These are phyloP conservation scores for Branchellion lobata DNA, from an alignment of 2,888 invertebrate genomes.

Conservation along the genomic window DNA sequence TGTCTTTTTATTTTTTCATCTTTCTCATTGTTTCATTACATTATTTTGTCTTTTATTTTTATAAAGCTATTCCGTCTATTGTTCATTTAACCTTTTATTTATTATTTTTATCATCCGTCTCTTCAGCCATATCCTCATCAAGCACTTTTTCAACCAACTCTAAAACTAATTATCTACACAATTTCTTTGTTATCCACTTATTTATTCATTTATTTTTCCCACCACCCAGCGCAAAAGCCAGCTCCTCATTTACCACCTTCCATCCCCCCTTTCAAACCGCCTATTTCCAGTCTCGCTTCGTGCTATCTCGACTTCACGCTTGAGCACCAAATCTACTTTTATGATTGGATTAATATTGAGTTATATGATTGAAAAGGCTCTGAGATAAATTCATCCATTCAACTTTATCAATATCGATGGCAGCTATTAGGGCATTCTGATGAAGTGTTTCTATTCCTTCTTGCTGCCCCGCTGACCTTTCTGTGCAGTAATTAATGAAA, in stretches of 20 bases:
- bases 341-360: background rate
- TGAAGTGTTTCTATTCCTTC: no score
- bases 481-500: no score
- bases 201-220: no score
- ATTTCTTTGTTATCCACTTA: no score
- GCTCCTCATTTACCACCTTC: no score
- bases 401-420: no score
- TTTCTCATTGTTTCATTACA: no score
- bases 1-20: no score
- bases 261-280: background rate
- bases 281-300: background rate
- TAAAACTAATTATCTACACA: background rate
- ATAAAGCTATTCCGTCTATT: background rate
- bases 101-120: background rate
- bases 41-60: background rate
- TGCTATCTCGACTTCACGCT: slow-evolving; percentile 12
- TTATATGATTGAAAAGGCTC: background rate
- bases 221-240: no score
- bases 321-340: slow-evolving; percentile 3
- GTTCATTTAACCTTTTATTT: background rate
- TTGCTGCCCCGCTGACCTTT: no score
- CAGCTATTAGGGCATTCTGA: no score
- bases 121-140: background rate
- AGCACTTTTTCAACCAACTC: background rate
- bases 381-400: no score